Base-by-base conservation (phyloP, 1,140 invertebrate species). In the Drosophila subobscura region DNA sequence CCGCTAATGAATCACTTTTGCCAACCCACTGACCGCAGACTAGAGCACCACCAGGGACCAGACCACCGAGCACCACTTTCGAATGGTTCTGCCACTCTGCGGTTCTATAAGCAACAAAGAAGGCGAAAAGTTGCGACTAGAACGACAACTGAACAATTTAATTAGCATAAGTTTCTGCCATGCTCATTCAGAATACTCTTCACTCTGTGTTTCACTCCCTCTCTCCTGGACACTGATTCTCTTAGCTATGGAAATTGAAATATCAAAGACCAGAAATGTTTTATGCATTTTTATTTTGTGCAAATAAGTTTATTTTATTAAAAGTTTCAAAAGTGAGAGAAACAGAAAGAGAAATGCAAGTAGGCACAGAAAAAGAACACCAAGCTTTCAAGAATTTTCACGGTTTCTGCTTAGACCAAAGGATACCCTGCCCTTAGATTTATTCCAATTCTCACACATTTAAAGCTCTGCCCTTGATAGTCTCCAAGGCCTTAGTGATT, bases 261-360 rank as follows among this genome's bases (percentile, higher is more conserved):
- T 70, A 74, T 77, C 74, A 74, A 77, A 77, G 71, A 77, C 50
- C 61, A 66, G 55, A 42, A 64, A 74, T 68, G 71, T 74, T 68
- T 74, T 73, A 74, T 77, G 70, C 74, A 76, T 76, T 52, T 63
- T 53, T 63, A 57, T 61, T 57, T 74, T 68, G 74, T 74, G 71
- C 58, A 77, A 77, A 77, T 74, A 74, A 77, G 74, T 77, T 77
- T 77, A 77, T 77, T 77, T 77, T 74, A 77, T 77, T 70, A 77
- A 68, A 77, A 77, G 71, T 77, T 74, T 53, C 71, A 74, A 77
- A 74, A 74, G 65, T 57, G 68, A 64, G 49, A 23, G 57, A 60
- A 76, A 72, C 27, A 53, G 37, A 59, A 73, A 55, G 44, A 56
- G 41, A 45, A 58, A 51, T 51, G 61, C 27, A 54, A 37, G 33